phyloP scores from a whole-genome alignment of 2,888 invertebrate genomes.

The Griposia aprilina region DNA sequence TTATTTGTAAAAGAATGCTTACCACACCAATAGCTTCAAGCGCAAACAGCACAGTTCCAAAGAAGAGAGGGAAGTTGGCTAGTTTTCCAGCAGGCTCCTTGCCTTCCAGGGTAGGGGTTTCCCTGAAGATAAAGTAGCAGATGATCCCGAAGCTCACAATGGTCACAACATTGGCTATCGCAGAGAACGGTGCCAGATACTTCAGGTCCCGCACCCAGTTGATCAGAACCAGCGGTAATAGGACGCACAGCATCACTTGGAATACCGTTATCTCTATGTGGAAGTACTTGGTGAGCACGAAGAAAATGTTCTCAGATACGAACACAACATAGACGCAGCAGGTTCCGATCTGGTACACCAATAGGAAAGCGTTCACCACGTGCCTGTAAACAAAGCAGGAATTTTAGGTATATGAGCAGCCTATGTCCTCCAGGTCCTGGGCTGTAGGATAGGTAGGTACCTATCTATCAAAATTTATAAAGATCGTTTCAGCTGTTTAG shows the following conservation, averaged over 20 bases:
- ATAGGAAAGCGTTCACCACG: slow-evolving; percentile 93
- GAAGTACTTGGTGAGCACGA: slow-evolving; percentile 91
- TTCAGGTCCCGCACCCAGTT: slow-evolving; percentile 96
- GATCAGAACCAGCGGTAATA: slow-evolving; percentile 94
- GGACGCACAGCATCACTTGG: slow-evolving; percentile 93
- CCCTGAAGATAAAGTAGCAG: slow-evolving; percentile 95
- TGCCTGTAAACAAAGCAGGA: slow-evolving; percentile 88
- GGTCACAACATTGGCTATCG: slow-evolving; percentile 96
- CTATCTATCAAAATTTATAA: neutral
- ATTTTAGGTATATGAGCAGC: neutral
- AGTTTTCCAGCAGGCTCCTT: slow-evolving; percentile 92
- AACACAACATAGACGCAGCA: slow-evolving; percentile 99
- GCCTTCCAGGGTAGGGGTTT: slow-evolving; percentile 92
- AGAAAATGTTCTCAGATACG: slow-evolving; percentile 96
- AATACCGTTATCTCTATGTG: slow-evolving; percentile 88
- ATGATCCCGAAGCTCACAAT: slow-evolving; percentile 96
- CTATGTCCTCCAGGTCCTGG: neutral
- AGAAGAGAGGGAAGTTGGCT: slow-evolving; percentile 96
- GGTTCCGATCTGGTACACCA: slow-evolving; percentile 98
- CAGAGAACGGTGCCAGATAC: slow-evolving; percentile 96
- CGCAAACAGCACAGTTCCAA: slow-evolving; percentile 98
- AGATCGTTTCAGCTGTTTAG: neutral
- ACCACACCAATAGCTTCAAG: slow-evolving; percentile 98
- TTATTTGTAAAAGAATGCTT: slow-evolving; percentile 78
- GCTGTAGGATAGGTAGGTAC: neutral